Evolutionary conservation across 1,140 invertebrate species (phyloP).

Genomic region (Atta texana): DNA sequence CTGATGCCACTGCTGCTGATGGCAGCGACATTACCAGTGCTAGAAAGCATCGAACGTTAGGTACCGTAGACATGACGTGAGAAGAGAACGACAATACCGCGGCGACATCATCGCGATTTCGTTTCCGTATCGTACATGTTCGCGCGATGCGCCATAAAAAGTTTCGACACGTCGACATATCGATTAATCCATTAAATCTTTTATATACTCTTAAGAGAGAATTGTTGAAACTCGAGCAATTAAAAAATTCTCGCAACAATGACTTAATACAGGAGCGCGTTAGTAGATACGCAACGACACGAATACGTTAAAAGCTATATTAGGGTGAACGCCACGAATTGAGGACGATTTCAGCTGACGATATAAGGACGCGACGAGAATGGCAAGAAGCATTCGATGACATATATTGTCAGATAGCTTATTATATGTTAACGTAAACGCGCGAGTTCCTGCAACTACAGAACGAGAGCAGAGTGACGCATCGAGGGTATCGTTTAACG

Average conservation of each 20-base stretch:
- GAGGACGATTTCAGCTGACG: not conserved
- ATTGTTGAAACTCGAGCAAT: conserved; percentile 8
- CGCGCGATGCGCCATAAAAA: conserved; percentile 5
- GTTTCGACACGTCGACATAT: not conserved
- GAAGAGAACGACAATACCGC: conserved; percentile 26
- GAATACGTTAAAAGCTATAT: conserved; percentile 19
- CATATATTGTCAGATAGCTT: conserved; percentile 38
- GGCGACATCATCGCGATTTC: conserved; percentile 50
- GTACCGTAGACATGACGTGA: conserved; percentile 6
- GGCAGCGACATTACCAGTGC: conserved; percentile 24
- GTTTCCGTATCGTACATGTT: not conserved
- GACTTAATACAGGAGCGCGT: not conserved
- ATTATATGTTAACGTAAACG: conserved; percentile 27
- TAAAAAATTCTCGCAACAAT: conserved; percentile 20
- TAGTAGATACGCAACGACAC: not conserved
- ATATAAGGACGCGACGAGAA: conserved; percentile 31
- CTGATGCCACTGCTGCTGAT: conserved; percentile 12
- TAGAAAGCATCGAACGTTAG: conserved; percentile 35
- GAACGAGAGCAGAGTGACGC: conserved; percentile 42
- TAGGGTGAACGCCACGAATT: conserved; percentile 22
- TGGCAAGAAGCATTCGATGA: conserved; percentile 7
- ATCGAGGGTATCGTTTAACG: conserved; percentile 63
- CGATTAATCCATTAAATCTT: conserved; percentile 31
- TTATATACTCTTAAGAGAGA: not conserved
- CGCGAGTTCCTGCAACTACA: not conserved